Conservation (phyloP, 2,113 vertebrate species). For the Circaetus cinerascens region DNA sequence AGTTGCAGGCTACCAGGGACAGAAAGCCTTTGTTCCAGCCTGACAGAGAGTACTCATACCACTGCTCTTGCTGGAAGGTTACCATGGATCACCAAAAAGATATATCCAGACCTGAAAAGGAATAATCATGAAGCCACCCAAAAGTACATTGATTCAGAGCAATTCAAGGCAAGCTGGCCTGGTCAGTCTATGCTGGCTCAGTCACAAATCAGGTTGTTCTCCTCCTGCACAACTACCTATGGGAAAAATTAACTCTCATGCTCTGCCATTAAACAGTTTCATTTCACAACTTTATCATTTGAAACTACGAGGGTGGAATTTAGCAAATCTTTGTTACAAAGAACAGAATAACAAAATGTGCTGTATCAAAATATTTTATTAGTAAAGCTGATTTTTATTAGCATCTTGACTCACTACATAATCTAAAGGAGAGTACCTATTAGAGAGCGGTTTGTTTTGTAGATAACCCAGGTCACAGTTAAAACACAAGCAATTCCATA, state of each 20-base stretch:
- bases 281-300: neutral
- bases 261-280: neutral
- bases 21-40: neutral
- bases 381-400: neutral
- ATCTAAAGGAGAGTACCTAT: neutral
- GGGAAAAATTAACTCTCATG: neutral
- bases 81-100: neutral
- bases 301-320: neutral
- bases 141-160: neutral
- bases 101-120: neutral
- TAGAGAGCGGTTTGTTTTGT: neutral
- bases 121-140: neutral
- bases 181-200: neutral
- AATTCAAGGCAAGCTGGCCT: neutral
- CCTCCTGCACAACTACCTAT: neutral
- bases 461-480: neutral
- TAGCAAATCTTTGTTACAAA: neutral
- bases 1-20: neutral
- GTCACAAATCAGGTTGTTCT: neutral
- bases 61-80: neutral
- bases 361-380: neutral
- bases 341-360: neutral
- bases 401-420: neutral
- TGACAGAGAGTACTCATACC: neutral
- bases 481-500: neutral